Evolutionary conservation across 2,113 vertebrate species (phyloP).

Genomic region (Larimichthys polyactis): DNA sequence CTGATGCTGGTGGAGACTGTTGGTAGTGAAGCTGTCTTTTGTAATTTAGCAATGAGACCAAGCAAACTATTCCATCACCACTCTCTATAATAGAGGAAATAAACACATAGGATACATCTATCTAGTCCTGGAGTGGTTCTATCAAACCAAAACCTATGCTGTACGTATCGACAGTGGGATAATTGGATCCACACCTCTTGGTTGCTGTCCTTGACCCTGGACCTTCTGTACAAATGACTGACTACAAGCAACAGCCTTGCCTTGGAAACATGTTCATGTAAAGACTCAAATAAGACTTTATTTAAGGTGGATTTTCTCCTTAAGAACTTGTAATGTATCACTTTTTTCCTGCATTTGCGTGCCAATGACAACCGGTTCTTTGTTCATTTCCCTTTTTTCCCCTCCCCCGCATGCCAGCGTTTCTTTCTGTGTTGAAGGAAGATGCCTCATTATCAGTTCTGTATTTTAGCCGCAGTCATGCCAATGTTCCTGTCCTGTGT

Average conservation of each 20-base stretch:
- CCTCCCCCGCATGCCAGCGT: slow-evolving; percentile 34
- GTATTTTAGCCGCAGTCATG: slow-evolving; percentile 28
- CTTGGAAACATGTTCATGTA: background rate
- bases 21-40: background rate
- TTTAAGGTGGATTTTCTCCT: slow-evolving; percentile 52
- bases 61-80: too few species aligned
- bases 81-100: too few species aligned
- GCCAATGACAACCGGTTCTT: background rate
- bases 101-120: too few species aligned
- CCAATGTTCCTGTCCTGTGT: slow-evolving; percentile 42
- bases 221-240: background rate
- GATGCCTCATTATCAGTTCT: slow-evolving; percentile 48
- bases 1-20: background rate
- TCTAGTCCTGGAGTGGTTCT: background rate
- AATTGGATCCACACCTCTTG: background rate
- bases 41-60: too few species aligned
- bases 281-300: background rate
- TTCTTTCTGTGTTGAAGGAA: background rate
- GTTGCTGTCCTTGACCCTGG: background rate
- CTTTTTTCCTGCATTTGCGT: slow-evolving; percentile 7
- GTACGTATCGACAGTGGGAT: background rate
- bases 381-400: slow-evolving; percentile 7
- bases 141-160: background rate
- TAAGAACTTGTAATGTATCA: background rate
- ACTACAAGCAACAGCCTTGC: too few species aligned